phyloP scores from a whole-genome alignment of 2,113 vertebrate species.

The Nasalis larvatus region DNA sequence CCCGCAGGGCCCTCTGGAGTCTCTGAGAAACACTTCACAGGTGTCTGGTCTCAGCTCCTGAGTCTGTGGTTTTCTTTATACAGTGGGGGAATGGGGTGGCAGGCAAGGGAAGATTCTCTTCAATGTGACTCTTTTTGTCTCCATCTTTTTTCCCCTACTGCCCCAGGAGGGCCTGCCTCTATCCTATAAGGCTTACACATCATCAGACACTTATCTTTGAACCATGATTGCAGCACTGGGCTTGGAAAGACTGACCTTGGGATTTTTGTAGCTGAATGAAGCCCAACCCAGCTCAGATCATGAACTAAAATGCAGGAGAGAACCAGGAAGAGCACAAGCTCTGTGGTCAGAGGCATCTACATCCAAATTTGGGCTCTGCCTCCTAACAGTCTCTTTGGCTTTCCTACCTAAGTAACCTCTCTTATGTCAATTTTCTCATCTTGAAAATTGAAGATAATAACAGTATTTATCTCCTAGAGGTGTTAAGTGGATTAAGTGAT shows the following conservation, averaged over 20 bases:
- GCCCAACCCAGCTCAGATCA: not conserved
- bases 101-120: not conserved
- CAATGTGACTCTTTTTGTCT: not conserved
- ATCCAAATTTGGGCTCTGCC: not conserved
- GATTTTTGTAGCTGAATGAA: slow-evolving; percentile 2
- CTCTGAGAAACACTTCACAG: not conserved
- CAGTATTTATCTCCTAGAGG: slow-evolving; percentile 59
- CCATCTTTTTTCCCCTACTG: not conserved
- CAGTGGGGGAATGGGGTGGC: too few relatives aligned
- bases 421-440: slow-evolving; percentile 61
- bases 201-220: not conserved
- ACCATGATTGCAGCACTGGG: not conserved
- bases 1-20: not conserved
- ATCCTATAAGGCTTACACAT: not conserved
- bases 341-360: not conserved
- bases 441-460: slow-evolving; percentile 67
- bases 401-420: not conserved
- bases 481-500: slow-evolving; percentile 61
- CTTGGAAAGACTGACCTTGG: not conserved
- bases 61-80: not conserved
- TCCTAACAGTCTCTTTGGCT: not conserved
- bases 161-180: not conserved
- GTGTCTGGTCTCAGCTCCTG: not conserved
- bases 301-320: not conserved
- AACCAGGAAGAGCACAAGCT: not conserved